Evolutionary conservation across 1,140 invertebrate species (phyloP).

Genomic region (Bombus superbus): DNA sequence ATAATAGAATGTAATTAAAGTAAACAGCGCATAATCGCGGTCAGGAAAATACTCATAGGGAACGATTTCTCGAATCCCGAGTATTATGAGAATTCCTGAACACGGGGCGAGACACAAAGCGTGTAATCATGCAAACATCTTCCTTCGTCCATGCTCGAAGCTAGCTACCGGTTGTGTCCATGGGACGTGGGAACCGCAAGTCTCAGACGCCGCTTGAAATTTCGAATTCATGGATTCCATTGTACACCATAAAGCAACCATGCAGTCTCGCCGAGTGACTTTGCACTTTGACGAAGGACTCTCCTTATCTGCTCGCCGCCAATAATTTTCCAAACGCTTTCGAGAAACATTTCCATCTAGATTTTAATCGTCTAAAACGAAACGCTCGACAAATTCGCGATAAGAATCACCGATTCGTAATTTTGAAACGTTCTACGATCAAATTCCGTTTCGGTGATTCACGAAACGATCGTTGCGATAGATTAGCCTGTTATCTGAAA

Average conservation of each 20-base stretch:
- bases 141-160: constrained; percentile 30
- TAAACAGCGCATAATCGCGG: neutral
- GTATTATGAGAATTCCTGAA: constrained; percentile 35
- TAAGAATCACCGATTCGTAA: neutral
- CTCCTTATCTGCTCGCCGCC: neutral
- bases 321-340: neutral
- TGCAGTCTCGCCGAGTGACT: neutral
- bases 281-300: neutral
- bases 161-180: constrained; percentile 17
- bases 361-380: neutral
- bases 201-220: constrained; percentile 8
- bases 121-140: constrained; percentile 60
- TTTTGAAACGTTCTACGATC: too few species aligned
- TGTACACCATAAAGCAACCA: neutral
- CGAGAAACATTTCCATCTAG: too few species aligned
- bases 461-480: neutral
- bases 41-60: neutral
- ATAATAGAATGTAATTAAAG: neutral
- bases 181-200: constrained; percentile 47
- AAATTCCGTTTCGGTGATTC: neutral
- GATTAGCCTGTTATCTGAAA: too few species aligned
- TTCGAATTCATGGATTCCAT: constrained; percentile 33
- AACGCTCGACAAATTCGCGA: neutral
- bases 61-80: neutral
- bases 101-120: constrained; percentile 41